These are phyloP conservation scores for Pelvicachromis taeniatus DNA, from an alignment of 2,113 vertebrate genomes.

Conservation along the genomic window DNA sequence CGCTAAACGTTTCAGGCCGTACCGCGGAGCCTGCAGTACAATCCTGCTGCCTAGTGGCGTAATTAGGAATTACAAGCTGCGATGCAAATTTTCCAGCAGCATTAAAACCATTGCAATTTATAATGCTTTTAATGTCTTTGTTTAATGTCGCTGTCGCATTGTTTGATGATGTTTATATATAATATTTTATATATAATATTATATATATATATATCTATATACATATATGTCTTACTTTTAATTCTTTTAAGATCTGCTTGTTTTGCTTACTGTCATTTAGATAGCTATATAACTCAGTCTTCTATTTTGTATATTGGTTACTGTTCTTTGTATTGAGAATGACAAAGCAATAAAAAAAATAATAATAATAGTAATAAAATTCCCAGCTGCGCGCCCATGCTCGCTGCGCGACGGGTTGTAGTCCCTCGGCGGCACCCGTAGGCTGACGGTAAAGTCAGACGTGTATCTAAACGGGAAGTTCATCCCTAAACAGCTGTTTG, in stretches of 20 bases:
- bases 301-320: not conserved
- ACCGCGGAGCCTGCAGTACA: not conserved
- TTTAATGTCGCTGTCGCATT: not conserved
- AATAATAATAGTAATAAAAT: not conserved
- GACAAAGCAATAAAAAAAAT: not conserved
- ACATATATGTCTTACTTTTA: not conserved
- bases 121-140: not conserved
- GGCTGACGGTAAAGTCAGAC: conserved; percentile 37
- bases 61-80: fast-evolving
- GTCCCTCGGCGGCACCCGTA: conserved; percentile 64
- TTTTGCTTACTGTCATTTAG: not conserved
- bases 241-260: not conserved
- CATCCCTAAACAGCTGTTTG: not conserved
- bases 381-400: not conserved
- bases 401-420: not conserved
- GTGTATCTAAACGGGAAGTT: conserved; percentile 58
- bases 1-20: not conserved
- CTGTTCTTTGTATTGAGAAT: not conserved
- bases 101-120: fast-evolving
- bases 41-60: conserved; percentile 38
- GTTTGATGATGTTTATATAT: not conserved
- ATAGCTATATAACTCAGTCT: not conserved
- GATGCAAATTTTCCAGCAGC: fast-evolving
- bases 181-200: no score
- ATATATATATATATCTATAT: not conserved